These are phyloP conservation scores for Neomorphus geoffroyi DNA, from an alignment of 2,797 vertebrate species.

Conservation along the genomic window DNA sequence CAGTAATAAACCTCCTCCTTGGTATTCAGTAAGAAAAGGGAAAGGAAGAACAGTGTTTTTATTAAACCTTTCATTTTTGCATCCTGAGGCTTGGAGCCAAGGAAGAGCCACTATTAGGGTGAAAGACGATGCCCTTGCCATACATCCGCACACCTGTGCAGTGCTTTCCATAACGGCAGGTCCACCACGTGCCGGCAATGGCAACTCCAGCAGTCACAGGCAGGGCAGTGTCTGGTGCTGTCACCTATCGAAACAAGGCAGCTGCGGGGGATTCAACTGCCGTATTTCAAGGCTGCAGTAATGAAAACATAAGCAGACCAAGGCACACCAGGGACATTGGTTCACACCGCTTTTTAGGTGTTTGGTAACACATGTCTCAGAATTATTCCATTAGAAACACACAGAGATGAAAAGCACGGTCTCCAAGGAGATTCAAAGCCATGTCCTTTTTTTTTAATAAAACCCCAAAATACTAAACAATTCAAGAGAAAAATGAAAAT, in stretches of 20 bases:
- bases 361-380: not conserved
- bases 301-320: not conserved
- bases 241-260: slow-evolving; percentile 56
- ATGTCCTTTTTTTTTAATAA: not conserved
- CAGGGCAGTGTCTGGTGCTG: slow-evolving; percentile 23
- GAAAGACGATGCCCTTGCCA: not conserved
- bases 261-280: slow-evolving; percentile 43
- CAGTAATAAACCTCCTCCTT: too few species aligned
- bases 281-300: not conserved
- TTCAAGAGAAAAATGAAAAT: not conserved
- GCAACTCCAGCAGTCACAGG: not conserved
- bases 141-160: not conserved
- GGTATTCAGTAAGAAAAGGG: too few species aligned
- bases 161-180: slow-evolving; percentile 32
- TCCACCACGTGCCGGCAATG: slow-evolving; percentile 30
- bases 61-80: not conserved
- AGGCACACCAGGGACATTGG: not conserved
- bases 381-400: not conserved
- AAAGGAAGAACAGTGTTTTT: too few species aligned
- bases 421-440: not conserved
- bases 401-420: not conserved
- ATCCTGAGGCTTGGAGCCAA: not conserved
- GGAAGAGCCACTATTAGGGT: not conserved
- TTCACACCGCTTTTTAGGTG: not conserved
- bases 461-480: not conserved